These are phyloP conservation scores for Lytechinus pictus DNA, from an alignment of 35 echinoderm and acorn worm species.

Conservation along the genomic window DNA sequence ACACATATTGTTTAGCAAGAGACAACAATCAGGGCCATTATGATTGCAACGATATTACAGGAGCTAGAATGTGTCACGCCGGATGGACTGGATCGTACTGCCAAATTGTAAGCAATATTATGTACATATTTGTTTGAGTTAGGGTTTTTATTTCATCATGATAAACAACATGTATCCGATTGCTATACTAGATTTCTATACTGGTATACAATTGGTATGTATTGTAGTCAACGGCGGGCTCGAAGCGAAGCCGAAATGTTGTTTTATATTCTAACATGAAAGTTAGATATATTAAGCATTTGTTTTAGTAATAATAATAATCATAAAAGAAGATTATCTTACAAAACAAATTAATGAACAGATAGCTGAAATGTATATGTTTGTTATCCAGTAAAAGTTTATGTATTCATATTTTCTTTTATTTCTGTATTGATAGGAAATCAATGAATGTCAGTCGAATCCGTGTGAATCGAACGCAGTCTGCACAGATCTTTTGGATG, in stretches of 20 bases:
- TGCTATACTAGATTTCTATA: no score
- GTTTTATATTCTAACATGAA: no score
- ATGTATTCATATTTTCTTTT: background rate
- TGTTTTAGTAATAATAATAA: no score
- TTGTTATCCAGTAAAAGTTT: background rate
- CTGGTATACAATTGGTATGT: no score
- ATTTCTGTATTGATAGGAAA: background rate
- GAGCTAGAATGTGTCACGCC: slow-evolving; percentile 61
- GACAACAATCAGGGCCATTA: slow-evolving; percentile 65
- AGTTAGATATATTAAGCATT: no score
- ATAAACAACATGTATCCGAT: no score
- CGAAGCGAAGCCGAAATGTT: no score
- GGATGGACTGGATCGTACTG: slow-evolving; percentile 64
- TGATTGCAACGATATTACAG: slow-evolving; percentile 66
- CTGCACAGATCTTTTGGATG: slow-evolving; percentile 17
- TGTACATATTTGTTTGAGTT: background rate
- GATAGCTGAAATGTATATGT: background rate
- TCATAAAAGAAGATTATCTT: no score
- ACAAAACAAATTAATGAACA: no score
- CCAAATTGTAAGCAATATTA: background rate
- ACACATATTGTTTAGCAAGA: slow-evolving; percentile 34
- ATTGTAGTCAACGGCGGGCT: no score
- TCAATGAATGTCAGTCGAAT: slow-evolving; percentile 16
- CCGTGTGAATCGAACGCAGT: background rate
- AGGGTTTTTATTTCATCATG: background rate